phyloP scores from a whole-genome alignment of 35 echinoderm and acorn worm genomes.

The Apostichopus californicus region DNA sequence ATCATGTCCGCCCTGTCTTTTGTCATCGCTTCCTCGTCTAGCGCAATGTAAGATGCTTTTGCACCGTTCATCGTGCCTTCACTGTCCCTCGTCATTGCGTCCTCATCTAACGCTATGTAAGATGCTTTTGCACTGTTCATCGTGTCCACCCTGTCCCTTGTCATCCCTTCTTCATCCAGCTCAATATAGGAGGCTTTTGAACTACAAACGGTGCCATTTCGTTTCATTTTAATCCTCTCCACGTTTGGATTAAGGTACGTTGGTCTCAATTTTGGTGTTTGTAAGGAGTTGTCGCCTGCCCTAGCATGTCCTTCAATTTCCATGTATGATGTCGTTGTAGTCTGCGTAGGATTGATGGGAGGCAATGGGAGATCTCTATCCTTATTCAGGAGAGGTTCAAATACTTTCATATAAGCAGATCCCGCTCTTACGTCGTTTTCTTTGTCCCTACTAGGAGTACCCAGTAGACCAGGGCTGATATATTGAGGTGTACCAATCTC shows the following conservation, averaged over 20 bases:
- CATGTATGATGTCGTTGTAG: neutral
- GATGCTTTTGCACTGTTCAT: neutral
- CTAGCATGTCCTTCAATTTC: neutral
- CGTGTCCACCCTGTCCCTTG: neutral
- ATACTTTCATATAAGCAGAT: too few species aligned
- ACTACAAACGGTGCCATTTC: neutral
- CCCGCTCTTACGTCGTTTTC: too few species aligned
- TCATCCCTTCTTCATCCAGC: neutral
- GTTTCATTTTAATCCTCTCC: neutral
- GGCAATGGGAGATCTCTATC: too few species aligned
- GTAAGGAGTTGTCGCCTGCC: neutral
- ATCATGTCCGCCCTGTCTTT: neutral
- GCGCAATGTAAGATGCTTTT: neutral
- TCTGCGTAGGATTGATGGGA: too few species aligned
- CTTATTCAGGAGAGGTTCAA: too few species aligned
- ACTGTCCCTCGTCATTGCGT: neutral
- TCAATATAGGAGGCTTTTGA: slow-evolving; percentile 2
- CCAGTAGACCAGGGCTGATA: neutral
- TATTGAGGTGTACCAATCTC: neutral
- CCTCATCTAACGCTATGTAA: neutral
- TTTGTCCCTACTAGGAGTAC: too few species aligned
- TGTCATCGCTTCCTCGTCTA: neutral
- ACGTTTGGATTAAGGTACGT: neutral
- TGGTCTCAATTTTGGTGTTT: neutral
- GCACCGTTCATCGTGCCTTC: neutral